phyloP scores from a whole-genome alignment of 2,113 vertebrate genomes.

The Notothenia rossii region DNA sequence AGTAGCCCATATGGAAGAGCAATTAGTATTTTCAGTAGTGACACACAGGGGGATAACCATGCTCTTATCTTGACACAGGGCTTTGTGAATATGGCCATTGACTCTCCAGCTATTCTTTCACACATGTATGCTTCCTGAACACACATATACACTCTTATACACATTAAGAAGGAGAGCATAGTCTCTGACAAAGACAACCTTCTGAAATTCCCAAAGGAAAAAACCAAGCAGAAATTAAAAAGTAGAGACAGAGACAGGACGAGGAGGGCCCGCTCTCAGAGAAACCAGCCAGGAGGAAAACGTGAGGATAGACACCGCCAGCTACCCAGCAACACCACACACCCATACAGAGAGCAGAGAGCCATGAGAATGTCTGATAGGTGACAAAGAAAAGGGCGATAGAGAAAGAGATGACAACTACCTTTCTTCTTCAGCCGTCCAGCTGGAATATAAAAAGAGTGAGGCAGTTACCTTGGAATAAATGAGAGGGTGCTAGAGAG shows the following conservation, averaged over 20 bases:
- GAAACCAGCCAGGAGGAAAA: constrained; percentile 59
- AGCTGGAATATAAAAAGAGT: constrained; percentile 86
- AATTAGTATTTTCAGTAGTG: constrained; percentile 60
- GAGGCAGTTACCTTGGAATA: constrained; percentile 74
- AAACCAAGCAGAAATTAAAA: constrained; percentile 55
- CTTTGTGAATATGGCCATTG: constrained; percentile 69
- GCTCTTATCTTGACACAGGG: constrained; percentile 66
- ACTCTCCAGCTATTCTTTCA: constrained; percentile 36
- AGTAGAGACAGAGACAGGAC: constrained; percentile 46
- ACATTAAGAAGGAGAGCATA: constrained; percentile 49
- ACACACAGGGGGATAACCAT: constrained; percentile 66
- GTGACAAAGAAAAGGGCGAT: constrained; percentile 51
- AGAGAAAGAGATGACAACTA: constrained; percentile 79
- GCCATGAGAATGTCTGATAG: constrained; percentile 49
- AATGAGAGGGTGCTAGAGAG: constrained; percentile 45
- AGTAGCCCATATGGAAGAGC: constrained; percentile 58
- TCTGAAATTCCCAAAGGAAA: constrained; percentile 48
- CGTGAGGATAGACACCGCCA: constrained; percentile 54
- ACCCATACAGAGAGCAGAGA: constrained; percentile 68
- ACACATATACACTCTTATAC: constrained; percentile 31
- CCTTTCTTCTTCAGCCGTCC: constrained; percentile 86
- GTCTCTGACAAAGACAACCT: constrained; percentile 56
- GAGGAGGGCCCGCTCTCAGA: constrained; percentile 27
- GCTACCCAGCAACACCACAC: constrained; percentile 63
- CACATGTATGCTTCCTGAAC: constrained; percentile 22